A percentile compares a stretch with the other conserved stretches of the same genome.
Conservation (phyloP, 64 coral and sea anemone species). For the Anthopleura sola region DNA sequence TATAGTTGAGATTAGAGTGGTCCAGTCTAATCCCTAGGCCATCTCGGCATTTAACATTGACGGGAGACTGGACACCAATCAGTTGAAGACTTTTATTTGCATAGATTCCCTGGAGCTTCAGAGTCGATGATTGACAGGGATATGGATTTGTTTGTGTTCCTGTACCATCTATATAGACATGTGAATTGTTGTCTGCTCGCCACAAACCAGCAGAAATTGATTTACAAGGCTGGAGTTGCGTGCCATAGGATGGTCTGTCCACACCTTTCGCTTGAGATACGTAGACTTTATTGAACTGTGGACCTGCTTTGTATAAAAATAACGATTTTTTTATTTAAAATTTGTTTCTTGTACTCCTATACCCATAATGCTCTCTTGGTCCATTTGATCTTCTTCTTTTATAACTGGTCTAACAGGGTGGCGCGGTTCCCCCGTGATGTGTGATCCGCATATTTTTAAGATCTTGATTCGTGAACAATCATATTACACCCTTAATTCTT, state of each 20-base stretch:
- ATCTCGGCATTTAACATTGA: conserved; percentile 21
- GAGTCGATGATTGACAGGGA: conserved; percentile 21
- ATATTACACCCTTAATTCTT: no score
- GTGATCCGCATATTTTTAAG: no score
- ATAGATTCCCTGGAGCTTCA: conserved; percentile 45
- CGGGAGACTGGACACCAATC: conserved; percentile 38
- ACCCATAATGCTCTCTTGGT: no score
- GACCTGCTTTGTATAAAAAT: not conserved
- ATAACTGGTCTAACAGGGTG: no score
- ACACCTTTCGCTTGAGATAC: conserved; percentile 27
- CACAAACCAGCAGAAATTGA: conserved; percentile 40
- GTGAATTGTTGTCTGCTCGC: conserved; percentile 1
- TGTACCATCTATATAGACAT: conserved; percentile 50
- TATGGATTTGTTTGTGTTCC: conserved; percentile 43
- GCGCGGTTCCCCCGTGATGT: no score
- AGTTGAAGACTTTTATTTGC: conserved; percentile 44
- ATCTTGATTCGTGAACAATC: no score
- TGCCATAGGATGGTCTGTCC: conserved; percentile 38
- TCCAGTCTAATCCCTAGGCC: conserved; percentile 14
- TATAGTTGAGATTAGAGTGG: not conserved
- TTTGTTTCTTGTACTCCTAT: no score
- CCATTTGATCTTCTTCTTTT: no score
- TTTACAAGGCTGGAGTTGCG: conserved; percentile 41
- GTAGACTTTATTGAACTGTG: not conserved
- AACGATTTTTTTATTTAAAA: no score